Evolutionary conservation across 2,113 vertebrate species (phyloP).

Genomic region (Scartelaos histophorus): DNA sequence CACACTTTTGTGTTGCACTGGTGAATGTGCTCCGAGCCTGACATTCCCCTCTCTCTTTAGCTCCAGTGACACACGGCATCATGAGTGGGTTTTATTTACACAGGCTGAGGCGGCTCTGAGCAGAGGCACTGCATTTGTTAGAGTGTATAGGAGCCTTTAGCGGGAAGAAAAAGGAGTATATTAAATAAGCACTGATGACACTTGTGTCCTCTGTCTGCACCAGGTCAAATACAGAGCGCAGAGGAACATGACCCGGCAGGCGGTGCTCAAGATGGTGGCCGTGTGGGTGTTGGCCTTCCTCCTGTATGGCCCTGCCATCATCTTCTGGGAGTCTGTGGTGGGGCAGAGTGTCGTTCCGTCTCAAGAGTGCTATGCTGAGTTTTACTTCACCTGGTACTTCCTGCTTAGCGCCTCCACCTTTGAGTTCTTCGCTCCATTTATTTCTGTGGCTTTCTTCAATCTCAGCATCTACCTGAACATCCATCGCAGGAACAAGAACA

Average conservation of each 20-base stretch:
- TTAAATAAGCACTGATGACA: constrained; percentile 30
- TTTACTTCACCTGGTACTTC: constrained; percentile 84
- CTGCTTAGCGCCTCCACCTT: constrained; percentile 81
- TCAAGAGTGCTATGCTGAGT: constrained; percentile 80
- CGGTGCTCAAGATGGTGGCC: constrained; percentile 79
- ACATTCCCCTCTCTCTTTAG: constrained; percentile 34
- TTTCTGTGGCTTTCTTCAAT: constrained; percentile 87
- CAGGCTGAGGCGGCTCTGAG: constrained; percentile 30
- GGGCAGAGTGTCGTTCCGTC: constrained; percentile 70
- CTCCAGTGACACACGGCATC: constrained; percentile 39
- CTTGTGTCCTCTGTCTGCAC: constrained; percentile 22
- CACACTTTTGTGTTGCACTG: constrained; percentile 43
- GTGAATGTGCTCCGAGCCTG: constrained; percentile 48
- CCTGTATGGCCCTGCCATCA: constrained; percentile 85
- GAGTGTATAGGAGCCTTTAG: constrained; percentile 30
- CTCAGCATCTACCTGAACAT: constrained; percentile 85
- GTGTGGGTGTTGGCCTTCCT: constrained; percentile 88
- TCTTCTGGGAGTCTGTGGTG: constrained; percentile 76
- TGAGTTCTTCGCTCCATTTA: constrained; percentile 86
- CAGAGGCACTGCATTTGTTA: constrained; percentile 17
- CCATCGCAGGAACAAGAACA: constrained; percentile 73
- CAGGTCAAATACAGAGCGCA: constrained; percentile 86
- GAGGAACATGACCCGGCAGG: constrained; percentile 72
- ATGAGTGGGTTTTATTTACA: constrained; percentile 55
- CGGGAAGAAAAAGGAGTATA: constrained; percentile 10